phyloP scores from a whole-genome alignment of 2,797 vertebrate species.

The Gallinago solitaria region DNA sequence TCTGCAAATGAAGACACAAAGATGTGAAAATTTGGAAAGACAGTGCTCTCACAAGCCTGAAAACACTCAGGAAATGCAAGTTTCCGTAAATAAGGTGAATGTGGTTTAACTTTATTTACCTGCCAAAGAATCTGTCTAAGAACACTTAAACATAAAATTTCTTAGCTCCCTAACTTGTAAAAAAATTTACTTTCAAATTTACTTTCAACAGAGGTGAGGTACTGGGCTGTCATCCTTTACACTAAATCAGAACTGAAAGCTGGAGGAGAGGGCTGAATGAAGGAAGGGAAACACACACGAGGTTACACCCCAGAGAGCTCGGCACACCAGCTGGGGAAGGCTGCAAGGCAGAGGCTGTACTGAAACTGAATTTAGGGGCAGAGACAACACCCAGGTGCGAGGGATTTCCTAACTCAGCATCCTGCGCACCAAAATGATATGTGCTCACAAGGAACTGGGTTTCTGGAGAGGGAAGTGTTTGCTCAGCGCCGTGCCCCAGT shows the following conservation, averaged over 20 bases:
- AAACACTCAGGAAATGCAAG: slow-evolving; percentile 64
- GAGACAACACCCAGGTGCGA: neutral
- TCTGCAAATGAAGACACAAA: slow-evolving; percentile 73
- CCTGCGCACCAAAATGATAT: neutral
- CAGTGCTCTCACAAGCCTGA: slow-evolving; percentile 65
- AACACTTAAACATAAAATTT: slow-evolving; percentile 62
- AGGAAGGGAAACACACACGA: slow-evolving; percentile 46
- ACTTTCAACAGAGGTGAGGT: slow-evolving; percentile 69
- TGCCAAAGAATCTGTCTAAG: slow-evolving; percentile 59
- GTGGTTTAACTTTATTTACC: slow-evolving; percentile 59
- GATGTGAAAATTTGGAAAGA: slow-evolving; percentile 44
- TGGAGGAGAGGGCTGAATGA: neutral
- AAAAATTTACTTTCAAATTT: neutral
- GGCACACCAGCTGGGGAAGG: slow-evolving; percentile 20
- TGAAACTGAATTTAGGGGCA: neutral
- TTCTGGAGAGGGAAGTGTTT: neutral
- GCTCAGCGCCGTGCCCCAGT: neutral
- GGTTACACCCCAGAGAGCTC: slow-evolving; percentile 21
- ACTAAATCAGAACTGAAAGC: slow-evolving; percentile 48
- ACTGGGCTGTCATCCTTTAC: slow-evolving; percentile 68
- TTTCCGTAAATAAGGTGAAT: slow-evolving; percentile 61
- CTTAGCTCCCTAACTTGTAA: slow-evolving; percentile 58
- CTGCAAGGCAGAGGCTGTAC: slow-evolving; percentile 40
- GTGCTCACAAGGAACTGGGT: neutral
- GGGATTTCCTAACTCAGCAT: neutral